phyloP scores from a whole-genome alignment of 2,888 invertebrate species.

The Drosophila kuntzei region DNA sequence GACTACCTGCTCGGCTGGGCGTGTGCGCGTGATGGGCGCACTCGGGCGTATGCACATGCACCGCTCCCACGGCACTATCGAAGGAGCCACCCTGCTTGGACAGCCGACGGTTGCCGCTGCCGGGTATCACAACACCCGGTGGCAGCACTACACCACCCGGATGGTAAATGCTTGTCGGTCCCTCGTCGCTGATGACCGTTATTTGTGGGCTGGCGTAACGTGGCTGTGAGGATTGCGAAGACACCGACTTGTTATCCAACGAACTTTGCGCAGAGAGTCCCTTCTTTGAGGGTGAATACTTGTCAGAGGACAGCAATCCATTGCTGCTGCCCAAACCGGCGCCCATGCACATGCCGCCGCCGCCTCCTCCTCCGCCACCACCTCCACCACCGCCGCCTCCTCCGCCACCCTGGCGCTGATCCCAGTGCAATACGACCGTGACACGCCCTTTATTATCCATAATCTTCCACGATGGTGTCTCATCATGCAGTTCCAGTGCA shows the following conservation, averaged over 20 bases:
- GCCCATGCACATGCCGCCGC: conserved; percentile 78
- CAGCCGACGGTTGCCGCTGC: conserved; percentile 84
- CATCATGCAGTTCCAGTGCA: conserved; percentile 97
- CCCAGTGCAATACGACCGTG: conserved; percentile 98
- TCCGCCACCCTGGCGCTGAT: conserved; percentile 91
- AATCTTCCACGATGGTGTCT: conserved; percentile 98
- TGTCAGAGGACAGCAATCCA: conserved; percentile 83
- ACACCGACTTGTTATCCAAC: conserved; percentile 88
- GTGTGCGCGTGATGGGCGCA: conserved; percentile 90
- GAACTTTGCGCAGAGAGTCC: conserved; percentile 88
- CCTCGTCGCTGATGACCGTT: conserved; percentile 97
- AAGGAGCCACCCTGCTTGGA: conserved; percentile 89
- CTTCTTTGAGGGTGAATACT: conserved; percentile 86
- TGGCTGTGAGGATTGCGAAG: conserved; percentile 84
- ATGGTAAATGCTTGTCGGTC: conserved; percentile 87
- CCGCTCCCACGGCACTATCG: conserved; percentile 88
- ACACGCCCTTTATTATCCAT: conserved; percentile 99
- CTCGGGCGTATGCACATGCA: conserved; percentile 93
- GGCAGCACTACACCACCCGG: conserved; percentile 82
- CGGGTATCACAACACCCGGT: conserved; percentile 83
- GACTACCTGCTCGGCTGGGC: conserved; percentile 89
- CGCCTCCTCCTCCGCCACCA: conserved; percentile 82
- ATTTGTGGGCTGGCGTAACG: conserved; percentile 92
- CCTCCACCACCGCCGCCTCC: conserved; percentile 84
- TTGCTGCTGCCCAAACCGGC: conserved; percentile 83